A percentile compares a stretch with the other conserved stretches of the same genome.
Evolutionary conservation across 2,797 vertebrate genomes (phyloP).

Genomic region (Sus cebifrons): DNA sequence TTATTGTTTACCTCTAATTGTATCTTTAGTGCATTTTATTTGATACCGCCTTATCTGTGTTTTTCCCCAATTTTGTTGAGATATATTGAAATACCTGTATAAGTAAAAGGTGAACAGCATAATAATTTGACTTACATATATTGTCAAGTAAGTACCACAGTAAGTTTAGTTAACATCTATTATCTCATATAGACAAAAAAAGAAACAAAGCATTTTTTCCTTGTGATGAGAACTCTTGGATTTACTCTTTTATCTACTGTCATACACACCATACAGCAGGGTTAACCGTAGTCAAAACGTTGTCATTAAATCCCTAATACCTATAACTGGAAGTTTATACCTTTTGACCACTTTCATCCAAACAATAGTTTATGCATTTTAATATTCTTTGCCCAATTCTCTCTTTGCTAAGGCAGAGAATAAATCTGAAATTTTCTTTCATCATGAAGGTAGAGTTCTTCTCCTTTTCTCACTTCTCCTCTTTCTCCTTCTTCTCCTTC

Average conservation of each 20-base stretch:
- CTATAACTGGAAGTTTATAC: not conserved
- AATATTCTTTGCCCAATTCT: not conserved
- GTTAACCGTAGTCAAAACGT: not conserved
- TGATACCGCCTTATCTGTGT: not conserved
- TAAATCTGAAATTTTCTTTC: not conserved
- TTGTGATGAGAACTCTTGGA: not conserved
- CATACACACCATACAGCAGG: not conserved
- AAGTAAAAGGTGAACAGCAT: not conserved
- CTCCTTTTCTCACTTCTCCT: not conserved
- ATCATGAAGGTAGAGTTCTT: not conserved
- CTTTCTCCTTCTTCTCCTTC: no score
- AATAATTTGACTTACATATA: not conserved
- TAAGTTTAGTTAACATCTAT: not conserved
- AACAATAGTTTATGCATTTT: not conserved
- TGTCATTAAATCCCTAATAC: not conserved
- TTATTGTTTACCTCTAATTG: not conserved
- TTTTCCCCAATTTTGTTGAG: not conserved
- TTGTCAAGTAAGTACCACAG: not conserved
- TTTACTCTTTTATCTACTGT: not conserved
- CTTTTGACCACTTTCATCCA: not conserved
- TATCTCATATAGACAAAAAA: not conserved
- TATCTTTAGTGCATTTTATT: not conserved
- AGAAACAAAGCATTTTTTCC: not conserved
- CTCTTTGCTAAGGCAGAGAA: not conserved
- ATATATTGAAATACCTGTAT: not conserved